Conservation (phyloP, 2,113 vertebrate genomes). For the Notiomystis cincta region DNA sequence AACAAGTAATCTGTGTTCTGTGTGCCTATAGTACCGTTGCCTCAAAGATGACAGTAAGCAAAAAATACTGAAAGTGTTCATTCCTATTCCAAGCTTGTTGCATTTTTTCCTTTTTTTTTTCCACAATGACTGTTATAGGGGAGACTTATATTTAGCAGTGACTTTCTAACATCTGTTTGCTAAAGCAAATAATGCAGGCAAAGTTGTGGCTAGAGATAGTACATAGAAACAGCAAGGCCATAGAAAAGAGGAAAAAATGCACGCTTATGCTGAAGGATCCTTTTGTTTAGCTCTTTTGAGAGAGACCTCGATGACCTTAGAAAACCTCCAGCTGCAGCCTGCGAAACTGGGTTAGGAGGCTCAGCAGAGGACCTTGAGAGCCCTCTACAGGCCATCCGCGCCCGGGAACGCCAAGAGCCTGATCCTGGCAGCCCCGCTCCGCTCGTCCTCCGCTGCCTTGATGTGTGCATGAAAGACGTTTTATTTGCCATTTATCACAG, state of each 20-base stretch:
- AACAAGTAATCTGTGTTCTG: not conserved
- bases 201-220: constrained; percentile 33
- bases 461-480: constrained; percentile 15
- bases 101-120: not conserved
- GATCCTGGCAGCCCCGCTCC: not conserved
- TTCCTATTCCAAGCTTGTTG: not conserved
- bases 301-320: constrained; percentile 84
- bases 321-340: constrained; percentile 78
- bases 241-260: not conserved
- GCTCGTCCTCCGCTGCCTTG: constrained; percentile 16
- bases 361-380: constrained; percentile 66
- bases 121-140: not conserved
- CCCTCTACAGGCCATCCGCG: constrained; percentile 75
- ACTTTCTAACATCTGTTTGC: constrained; percentile 37
- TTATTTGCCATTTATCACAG: constrained; percentile 60
- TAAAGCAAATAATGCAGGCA: constrained; percentile 26
- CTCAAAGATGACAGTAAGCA: not conserved
- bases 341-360: constrained; percentile 37
- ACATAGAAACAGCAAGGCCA: constrained; percentile 32
- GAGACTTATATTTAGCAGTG: not conserved
- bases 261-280: constrained; percentile 67
- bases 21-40: not conserved
- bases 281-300: constrained; percentile 75
- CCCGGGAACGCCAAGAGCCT: not conserved
- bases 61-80: not conserved